A percentile compares a stretch with the other conserved stretches of the same genome.
These are phyloP conservation scores for Mya arenaria DNA, from an alignment of 1,140 invertebrate genomes.

Conservation along the genomic window DNA sequence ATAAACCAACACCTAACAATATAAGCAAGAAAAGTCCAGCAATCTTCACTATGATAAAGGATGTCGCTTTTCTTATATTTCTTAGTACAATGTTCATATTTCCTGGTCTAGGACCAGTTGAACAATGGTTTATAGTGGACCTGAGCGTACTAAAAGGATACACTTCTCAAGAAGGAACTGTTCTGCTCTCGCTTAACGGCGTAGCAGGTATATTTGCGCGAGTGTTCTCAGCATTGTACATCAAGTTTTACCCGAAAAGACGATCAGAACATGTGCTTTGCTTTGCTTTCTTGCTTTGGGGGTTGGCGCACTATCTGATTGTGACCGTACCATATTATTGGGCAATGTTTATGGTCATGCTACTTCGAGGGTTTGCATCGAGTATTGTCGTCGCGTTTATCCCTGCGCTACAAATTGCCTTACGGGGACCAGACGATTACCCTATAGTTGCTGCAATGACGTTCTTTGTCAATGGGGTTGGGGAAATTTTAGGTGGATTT, in stretches of 20 bases:
- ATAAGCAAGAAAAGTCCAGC: neutral
- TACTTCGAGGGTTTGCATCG: neutral
- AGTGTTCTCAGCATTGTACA: neutral
- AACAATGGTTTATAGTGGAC: constrained; percentile 34
- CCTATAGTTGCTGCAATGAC: neutral
- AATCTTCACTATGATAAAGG: neutral
- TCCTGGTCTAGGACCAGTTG: neutral
- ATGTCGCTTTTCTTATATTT: neutral
- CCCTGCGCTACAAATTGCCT: constrained; percentile 2
- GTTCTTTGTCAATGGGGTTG: neutral
- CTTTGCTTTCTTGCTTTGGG: neutral
- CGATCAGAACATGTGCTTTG: neutral
- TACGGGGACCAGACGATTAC: constrained; percentile 1
- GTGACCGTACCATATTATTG: neutral
- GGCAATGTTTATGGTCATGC: constrained; percentile 20
- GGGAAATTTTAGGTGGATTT: neutral
- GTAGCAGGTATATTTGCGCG: constrained; percentile 12
- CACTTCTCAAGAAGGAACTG: neutral
- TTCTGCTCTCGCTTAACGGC: constrained; percentile 21
- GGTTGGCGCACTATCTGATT: neutral
- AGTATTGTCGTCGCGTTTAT: neutral
- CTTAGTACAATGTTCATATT: neutral
- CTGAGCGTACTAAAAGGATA: constrained; percentile 21
- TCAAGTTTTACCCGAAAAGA: neutral
- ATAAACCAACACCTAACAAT: neutral